A percentile compares a stretch with the other conserved stretches of the same genome.
phyloP scores from a whole-genome alignment of 2,113 vertebrate species.

The Catharus bicknelli region DNA sequence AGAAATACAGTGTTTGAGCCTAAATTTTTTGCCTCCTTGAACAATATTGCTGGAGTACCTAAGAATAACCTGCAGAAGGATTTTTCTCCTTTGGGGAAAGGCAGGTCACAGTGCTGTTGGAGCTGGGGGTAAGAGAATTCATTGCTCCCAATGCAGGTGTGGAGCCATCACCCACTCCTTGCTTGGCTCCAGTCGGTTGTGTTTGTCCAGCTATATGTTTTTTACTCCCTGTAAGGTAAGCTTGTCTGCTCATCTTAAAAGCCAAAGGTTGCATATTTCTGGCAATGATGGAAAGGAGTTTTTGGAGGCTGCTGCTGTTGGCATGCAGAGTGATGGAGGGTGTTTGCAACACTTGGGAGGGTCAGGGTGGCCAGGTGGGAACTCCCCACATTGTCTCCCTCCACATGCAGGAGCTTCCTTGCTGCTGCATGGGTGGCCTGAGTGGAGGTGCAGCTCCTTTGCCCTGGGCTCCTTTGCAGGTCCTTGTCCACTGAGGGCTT shows the following conservation, averaged over 20 bases:
- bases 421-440: not conserved
- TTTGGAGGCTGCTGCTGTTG: not conserved
- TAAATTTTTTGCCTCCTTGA: not conserved
- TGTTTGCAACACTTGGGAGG: fast-evolving
- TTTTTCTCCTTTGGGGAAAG: not conserved
- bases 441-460: not conserved
- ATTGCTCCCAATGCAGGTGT: not conserved
- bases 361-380: not conserved
- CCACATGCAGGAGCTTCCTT: not conserved
- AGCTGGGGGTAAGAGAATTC: not conserved
- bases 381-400: fast-evolving
- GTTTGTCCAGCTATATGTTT: fast-evolving
- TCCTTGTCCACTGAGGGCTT: not conserved
- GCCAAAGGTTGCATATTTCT: not conserved
- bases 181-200: not conserved
- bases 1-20: not conserved
- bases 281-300: not conserved
- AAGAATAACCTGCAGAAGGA: not conserved
- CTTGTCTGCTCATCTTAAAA: not conserved
- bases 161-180: not conserved
- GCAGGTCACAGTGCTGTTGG: not conserved
- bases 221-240: not conserved
- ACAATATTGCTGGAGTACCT: not conserved
- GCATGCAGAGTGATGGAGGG: fast-evolving
- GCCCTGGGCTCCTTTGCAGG: no score